Base-by-base conservation (phyloP, 1,140 invertebrate species). In the Hormaphis cornu region DNA sequence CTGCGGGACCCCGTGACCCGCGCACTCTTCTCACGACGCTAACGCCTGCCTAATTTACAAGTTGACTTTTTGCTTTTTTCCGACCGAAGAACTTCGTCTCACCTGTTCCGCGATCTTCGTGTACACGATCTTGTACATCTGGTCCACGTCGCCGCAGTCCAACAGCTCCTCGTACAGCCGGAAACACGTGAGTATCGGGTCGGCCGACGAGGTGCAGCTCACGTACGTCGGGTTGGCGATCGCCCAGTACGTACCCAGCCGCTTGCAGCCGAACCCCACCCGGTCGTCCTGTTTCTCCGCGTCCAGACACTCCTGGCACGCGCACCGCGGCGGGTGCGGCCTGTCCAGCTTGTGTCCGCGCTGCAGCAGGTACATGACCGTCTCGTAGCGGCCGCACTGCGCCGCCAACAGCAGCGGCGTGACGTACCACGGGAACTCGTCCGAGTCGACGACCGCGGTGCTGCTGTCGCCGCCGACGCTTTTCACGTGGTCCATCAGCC, bases 371-470 rank as follows among this genome's bases (percentile, higher is more conserved):
- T 87, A 76, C 72, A 83, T 82, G 16, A 89, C 86, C 22, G 87
- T 84, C 74, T 88, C 85, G 73, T 83, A 86, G 73, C 87, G 85
- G 33, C 87, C 87, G 35, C 80, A 80, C 72, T 88, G 85, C 9
- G 87, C 85, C 2, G 88, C 87, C 2, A 90, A 78, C 44, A 87
- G 84, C 16, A 90, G 79, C 0, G 88, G 88, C 0, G 87, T 90
- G 6, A 89, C 82, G 72, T 88, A 83, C 14, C 84, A 81, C 0
- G 85, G 85, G 77, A 87, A 90, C 61, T 85, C 82, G 10, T 71
- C 50, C 12, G 73, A 74, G 18, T 71, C 18, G 7, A 24, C 33
- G 12, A 59, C 46, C 44, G 16, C 37, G 48, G 72, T 88, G 83
- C 10, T 85, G 82, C 0, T 85, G 84, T 76, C 87, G 89, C 52